These are phyloP conservation scores for Macropis europaea DNA, from an alignment of 2,888 invertebrate genomes.

Conservation along the genomic window DNA sequence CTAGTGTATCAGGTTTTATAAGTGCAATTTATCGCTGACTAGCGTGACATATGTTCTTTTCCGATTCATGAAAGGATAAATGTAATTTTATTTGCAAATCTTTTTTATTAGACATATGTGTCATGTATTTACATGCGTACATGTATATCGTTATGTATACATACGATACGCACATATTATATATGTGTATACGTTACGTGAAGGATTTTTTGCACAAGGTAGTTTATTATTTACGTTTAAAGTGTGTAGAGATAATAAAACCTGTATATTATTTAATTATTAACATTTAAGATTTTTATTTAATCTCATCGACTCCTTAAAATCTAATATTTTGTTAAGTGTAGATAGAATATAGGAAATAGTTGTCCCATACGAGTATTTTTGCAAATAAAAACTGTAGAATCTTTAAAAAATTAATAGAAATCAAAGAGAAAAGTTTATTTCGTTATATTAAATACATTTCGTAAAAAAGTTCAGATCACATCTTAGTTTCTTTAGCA, in stretches of 20 bases:
- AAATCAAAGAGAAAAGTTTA: constrained; percentile 1
- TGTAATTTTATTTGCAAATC: constrained; percentile 14
- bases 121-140: constrained; percentile 18
- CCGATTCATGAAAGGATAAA: constrained; percentile 3
- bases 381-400: constrained; percentile 36
- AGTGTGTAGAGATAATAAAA: constrained; percentile 36
- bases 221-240: constrained; percentile 35
- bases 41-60: constrained; percentile 35
- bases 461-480: not conserved
- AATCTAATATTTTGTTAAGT: constrained; percentile 14
- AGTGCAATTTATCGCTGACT: constrained; percentile 2
- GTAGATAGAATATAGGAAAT: constrained; percentile 14
- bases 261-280: constrained; percentile 74
- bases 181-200: constrained; percentile 13
- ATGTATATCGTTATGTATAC: constrained; percentile 35
- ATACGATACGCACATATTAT: constrained; percentile 11
- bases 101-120: constrained; percentile 7
- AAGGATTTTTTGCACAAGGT: constrained; percentile 42
- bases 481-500: not conserved
- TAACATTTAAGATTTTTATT: constrained; percentile 61
- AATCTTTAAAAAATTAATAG: constrained; percentile 15
- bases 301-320: constrained; percentile 14
- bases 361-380: constrained; percentile 15
- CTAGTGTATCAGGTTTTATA: constrained; percentile 4
- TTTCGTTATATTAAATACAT: not conserved